Base-by-base conservation (phyloP, 2,797 vertebrate species). In the Lepilemur septentrionalis region DNA sequence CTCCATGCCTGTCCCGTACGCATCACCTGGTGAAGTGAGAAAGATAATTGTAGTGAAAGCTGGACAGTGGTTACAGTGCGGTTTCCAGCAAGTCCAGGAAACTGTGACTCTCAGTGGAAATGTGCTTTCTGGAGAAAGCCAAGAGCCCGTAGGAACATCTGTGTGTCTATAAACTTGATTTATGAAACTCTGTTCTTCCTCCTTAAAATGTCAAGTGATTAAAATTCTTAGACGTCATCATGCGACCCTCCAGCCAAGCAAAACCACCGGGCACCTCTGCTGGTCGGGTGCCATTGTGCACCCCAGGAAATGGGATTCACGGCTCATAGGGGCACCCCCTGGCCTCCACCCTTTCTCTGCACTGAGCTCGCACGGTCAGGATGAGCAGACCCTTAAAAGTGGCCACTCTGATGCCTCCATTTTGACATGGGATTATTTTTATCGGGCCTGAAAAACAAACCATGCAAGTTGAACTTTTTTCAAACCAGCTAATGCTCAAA, bases 181-280 rank as follows among this genome's bases (percentile, higher is more conserved):
- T 52, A 48, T 22, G 75, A 61, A 87, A 85, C 55, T 83, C 48
- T 15, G 30, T 52, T 92, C 57, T 89, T 91, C 75, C 50, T 41
- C 46, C 32, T 83, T 46, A 59, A 93, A 96, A 92, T 70, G 80
- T 57, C 88, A 95, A 92, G 65, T 48, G 69, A 75, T 50, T 32
- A 18, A 72, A 78, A 73, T 73, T 65, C 80, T 83, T 61, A 32
- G 88, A 83, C 14, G 46, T 87, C 43, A 46, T 78, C 35, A 32
- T 0, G 32, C 7, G 30, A 14, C 55, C 25, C 46, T 85, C 59
- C 35, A 82, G 52, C 63, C 48, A 20, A 12, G 28, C 3, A 69
- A 46, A 73, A 41, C 7, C 73, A 20, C 32, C 17, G 0, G 28
- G 10, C 32, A 30, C 32, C 81, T 55, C 41, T 13, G 20, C 22